Conservation (phyloP, 2,888 invertebrate species). For the Netelia melanura region DNA sequence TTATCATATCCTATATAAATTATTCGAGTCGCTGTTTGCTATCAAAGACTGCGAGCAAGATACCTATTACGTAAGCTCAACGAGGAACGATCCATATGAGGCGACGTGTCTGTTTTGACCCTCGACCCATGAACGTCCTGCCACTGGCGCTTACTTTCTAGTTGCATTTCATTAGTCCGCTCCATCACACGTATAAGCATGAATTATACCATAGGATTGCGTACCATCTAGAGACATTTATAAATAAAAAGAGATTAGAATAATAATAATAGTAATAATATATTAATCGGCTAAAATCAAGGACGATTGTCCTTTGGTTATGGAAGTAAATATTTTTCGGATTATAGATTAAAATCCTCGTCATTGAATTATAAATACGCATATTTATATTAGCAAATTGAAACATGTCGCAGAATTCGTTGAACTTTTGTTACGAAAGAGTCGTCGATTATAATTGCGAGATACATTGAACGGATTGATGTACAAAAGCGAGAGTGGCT, state of each 20-base stretch:
- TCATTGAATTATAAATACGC: neutral
- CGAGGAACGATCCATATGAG: slow-evolving; percentile 61
- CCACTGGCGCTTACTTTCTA: slow-evolving; percentile 66
- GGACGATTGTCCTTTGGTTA: neutral
- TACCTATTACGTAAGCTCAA: slow-evolving; percentile 54
- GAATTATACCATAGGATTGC: neutral
- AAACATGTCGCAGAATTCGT: neutral
- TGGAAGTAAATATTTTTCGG: neutral
- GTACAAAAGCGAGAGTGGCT: slow-evolving; percentile 10
- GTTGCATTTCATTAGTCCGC: slow-evolving; percentile 66
- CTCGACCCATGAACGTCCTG: slow-evolving; percentile 75
- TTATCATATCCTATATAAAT: slow-evolving; percentile 26
- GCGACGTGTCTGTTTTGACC: slow-evolving; percentile 75
- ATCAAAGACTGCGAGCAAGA: slow-evolving; percentile 17
- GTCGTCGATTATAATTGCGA: slow-evolving; percentile 38
- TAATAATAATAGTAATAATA: neutral
- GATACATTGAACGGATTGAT: slow-evolving; percentile 14
- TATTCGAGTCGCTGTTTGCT: slow-evolving; percentile 9
- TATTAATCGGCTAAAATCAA: neutral
- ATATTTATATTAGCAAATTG: no score
- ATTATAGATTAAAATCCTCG: slow-evolving; percentile 1
- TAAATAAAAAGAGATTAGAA: no score
- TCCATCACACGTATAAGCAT: neutral
- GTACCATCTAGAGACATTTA: neutral
- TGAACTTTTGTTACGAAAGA: slow-evolving; percentile 40